These are phyloP conservation scores for Gadus chalcogrammus DNA, from an alignment of 2,113 vertebrate species.

Conservation along the genomic window DNA sequence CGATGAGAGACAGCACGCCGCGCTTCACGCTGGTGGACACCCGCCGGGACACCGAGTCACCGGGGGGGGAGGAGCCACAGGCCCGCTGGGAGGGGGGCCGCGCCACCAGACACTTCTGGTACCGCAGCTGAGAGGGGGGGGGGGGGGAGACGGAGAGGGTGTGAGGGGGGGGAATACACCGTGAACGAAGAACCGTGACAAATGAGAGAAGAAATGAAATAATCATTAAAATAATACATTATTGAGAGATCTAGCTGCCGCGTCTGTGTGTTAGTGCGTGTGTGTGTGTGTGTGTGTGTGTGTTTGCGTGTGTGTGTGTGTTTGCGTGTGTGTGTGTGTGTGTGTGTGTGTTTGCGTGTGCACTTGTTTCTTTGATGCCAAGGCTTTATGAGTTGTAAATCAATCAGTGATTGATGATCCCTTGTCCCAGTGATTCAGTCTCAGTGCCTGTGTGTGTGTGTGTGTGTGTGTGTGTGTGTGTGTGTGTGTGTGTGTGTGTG, in stretches of 20 bases:
- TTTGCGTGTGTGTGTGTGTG: constrained; percentile 9
- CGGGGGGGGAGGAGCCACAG: constrained; percentile 80
- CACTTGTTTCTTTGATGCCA: background rate
- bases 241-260: background rate
- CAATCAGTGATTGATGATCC: constrained; percentile 56
- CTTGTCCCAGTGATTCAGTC: constrained; percentile 46
- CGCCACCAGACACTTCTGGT: constrained; percentile 97
- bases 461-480: constrained; percentile 14
- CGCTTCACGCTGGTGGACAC: constrained; percentile 95
- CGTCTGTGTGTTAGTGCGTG: constrained; percentile 2
- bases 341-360: constrained; percentile 9
- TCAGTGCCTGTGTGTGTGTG: constrained; percentile 16
- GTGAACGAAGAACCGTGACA: constrained; percentile 27
- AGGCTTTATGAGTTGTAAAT: constrained; percentile 28
- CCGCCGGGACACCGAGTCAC: constrained; percentile 91
- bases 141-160: too few species aligned
- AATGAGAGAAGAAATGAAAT: constrained; percentile 26
- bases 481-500: constrained; percentile 15
- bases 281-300: constrained; percentile 12
- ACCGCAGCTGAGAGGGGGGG: constrained; percentile 78
- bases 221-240: too few species aligned
- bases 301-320: background rate
- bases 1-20: constrained; percentile 94
- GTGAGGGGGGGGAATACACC: background rate
- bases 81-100: constrained; percentile 90